Evolutionary conservation across 2,113 vertebrate species (phyloP).

Genomic region (Dermatemys mawii): DNA sequence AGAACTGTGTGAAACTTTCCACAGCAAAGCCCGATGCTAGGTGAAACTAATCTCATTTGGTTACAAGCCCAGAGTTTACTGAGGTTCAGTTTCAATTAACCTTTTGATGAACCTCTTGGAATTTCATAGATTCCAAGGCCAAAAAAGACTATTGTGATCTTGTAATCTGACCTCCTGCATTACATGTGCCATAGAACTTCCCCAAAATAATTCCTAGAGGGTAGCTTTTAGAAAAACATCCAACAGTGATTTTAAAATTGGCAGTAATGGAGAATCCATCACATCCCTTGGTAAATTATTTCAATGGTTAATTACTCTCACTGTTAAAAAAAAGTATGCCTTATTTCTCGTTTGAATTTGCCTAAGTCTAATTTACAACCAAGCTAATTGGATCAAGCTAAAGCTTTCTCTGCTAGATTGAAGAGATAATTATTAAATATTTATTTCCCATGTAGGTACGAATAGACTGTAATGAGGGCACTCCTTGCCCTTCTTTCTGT

Average conservation of each 20-base stretch:
- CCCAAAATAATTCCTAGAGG: background rate
- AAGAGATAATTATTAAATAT: background rate
- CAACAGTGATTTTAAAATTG: background rate
- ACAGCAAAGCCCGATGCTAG: background rate
- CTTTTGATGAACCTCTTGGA: background rate
- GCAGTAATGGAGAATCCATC: background rate
- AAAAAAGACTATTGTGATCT: background rate
- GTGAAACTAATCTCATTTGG: background rate
- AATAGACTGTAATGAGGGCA: background rate
- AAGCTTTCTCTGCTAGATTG: background rate
- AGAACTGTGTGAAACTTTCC: background rate
- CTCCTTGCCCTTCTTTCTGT: background rate
- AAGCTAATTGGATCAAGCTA: background rate
- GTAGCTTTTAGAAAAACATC: background rate
- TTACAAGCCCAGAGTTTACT: background rate
- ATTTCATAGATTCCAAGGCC: background rate
- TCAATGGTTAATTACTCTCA: background rate
- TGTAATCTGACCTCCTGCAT: background rate
- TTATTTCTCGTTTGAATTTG: background rate
- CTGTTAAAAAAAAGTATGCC: background rate
- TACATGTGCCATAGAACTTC: background rate
- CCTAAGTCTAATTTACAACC: background rate
- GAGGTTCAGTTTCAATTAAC: constrained; percentile 3
- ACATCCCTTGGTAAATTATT: background rate
- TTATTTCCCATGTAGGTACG: background rate